Conservation (phyloP, 2,113 vertebrate genomes). For the Pelodiscus sinensis region DNA sequence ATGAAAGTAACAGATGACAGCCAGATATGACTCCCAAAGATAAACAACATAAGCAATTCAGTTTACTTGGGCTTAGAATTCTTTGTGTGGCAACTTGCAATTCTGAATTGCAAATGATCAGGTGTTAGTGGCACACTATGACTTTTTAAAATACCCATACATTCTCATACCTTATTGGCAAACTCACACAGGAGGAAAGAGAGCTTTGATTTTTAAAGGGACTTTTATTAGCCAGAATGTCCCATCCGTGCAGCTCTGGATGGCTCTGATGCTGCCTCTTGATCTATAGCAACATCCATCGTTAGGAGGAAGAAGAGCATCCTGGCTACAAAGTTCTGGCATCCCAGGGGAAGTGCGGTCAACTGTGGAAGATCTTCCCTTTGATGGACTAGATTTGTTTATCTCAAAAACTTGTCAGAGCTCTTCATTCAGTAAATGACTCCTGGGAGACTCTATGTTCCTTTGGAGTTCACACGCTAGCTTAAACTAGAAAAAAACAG, state of each 20-base stretch:
- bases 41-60: not conserved
- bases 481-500: not conserved
- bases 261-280: not conserved
- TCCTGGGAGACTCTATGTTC: not conserved
- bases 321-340: not conserved
- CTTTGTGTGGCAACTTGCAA: not conserved
- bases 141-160: not conserved
- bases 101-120: not conserved
- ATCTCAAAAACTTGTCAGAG: not conserved
- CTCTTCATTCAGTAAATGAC: not conserved
- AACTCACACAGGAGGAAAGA: not conserved
- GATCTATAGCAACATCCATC: not conserved
- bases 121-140: not conserved
- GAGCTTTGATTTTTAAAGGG: not conserved
- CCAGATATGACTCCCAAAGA: not conserved
- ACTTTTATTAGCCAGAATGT: not conserved
- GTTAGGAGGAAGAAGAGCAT: not conserved
- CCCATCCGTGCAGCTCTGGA: not conserved
- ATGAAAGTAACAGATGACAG: not conserved
- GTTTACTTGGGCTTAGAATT: not conserved
- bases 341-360: not conserved
- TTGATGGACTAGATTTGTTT: not conserved
- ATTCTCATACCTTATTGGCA: not conserved
- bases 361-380: not conserved
- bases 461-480: not conserved